Percentiles rank a stretch among this genome's conserved stretches.
Evolutionary conservation across 2,797 vertebrate genomes (phyloP).

Genomic region (Acrocephalus scirpaceus): DNA sequence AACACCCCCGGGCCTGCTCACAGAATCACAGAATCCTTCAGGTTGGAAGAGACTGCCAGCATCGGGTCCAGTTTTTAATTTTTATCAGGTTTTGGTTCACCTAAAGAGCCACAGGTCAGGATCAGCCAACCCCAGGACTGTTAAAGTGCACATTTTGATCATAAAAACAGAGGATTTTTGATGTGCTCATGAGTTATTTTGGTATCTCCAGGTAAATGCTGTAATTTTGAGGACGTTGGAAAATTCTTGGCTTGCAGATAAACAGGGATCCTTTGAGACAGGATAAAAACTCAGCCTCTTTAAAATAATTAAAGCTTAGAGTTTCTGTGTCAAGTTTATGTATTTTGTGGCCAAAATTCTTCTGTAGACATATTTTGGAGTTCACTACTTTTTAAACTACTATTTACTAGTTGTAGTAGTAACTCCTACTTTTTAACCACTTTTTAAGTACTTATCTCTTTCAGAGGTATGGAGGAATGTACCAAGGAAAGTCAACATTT

Average conservation of each 20-base stretch:
- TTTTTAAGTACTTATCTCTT: neutral
- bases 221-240: neutral
- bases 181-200: neutral
- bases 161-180: neutral
- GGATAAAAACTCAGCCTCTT: neutral
- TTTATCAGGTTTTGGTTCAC: neutral
- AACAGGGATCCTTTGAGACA: neutral
- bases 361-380: neutral
- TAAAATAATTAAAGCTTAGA: neutral
- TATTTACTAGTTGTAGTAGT: neutral
- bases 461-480: neutral
- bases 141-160: neutral
- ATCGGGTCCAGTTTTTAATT: fast-evolving
- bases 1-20: neutral
- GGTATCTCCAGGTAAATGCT: neutral
- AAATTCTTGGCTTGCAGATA: neutral
- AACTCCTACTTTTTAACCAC: neutral
- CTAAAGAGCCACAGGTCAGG: neutral
- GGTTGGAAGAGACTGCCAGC: neutral
- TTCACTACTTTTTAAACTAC: neutral
- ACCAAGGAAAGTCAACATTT: neutral
- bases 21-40: neutral
- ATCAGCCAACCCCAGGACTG: neutral
- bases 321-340: neutral
- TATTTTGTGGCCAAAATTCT: neutral